Evolutionary conservation across 2,113 vertebrate genomes (phyloP).

Genomic region (Cyrtonyx montezumae): DNA sequence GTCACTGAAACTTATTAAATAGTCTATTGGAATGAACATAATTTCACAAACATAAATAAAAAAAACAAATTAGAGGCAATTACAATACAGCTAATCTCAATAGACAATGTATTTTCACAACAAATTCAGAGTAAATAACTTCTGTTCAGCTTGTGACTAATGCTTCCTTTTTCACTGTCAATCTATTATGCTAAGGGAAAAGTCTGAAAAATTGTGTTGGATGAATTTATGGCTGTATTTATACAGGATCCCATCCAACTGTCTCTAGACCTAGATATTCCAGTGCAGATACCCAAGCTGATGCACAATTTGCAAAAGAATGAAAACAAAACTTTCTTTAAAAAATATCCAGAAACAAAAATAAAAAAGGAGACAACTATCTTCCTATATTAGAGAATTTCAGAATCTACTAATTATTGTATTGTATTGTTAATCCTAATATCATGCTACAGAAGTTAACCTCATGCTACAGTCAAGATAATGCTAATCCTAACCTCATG

Average conservation of each 20-base stretch:
- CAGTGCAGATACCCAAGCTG: fast-evolving
- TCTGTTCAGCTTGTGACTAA: background rate
- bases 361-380: background rate
- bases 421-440: background rate
- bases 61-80: background rate
- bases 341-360: background rate
- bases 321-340: background rate
- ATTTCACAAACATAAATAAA: background rate
- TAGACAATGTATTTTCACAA: background rate
- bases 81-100: background rate
- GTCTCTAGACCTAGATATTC: background rate
- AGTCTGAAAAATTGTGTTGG: background rate
- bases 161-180: background rate
- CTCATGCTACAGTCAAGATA: background rate
- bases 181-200: background rate
- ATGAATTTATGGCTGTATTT: background rate
- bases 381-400: background rate
- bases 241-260: background rate
- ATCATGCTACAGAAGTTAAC: background rate
- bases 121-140: slow-evolving; percentile 17
- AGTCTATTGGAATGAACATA: background rate
- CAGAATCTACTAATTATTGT: background rate
- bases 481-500: background rate
- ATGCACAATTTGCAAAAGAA: background rate
- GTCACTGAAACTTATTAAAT: background rate